A percentile compares a stretch with the other conserved stretches of the same genome.
These are phyloP conservation scores for Ephialtes manifestator DNA, from an alignment of 2,888 invertebrate species.

Conservation along the genomic window DNA sequence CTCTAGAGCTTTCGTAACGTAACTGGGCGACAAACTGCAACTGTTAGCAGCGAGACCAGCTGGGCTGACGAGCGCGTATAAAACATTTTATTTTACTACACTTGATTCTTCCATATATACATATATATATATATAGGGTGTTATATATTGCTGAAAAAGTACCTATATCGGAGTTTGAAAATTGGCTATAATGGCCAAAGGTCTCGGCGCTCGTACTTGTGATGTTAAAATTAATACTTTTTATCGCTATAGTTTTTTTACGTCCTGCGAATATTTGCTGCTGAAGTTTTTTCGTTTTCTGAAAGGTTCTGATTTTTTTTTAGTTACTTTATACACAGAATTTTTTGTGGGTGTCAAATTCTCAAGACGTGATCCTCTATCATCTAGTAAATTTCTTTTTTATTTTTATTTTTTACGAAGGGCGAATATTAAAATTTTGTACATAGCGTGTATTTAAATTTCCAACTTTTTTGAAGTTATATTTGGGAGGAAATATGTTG, in stretches of 20 bases:
- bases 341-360: too few relatives aligned
- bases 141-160: conserved; percentile 7
- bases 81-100: conserved; percentile 35
- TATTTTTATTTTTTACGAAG: too few relatives aligned
- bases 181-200: conserved; percentile 16
- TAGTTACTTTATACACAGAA: too few relatives aligned
- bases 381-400: too few relatives aligned
- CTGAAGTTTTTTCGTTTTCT: too few relatives aligned
- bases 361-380: too few relatives aligned
- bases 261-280: background rate
- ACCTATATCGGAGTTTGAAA: conserved; percentile 7
- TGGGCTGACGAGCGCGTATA: background rate
- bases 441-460: too few relatives aligned
- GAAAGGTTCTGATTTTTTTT: too few relatives aligned
- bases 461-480: too few relatives aligned
- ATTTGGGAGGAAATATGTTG: too few relatives aligned
- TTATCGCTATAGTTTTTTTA: conserved; percentile 3
- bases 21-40: background rate
- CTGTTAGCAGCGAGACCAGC: background rate
- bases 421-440: too few relatives aligned
- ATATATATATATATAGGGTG: background rate
- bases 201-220: conserved; percentile 19
- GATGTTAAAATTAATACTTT: conserved; percentile 43
- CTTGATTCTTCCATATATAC: conserved; percentile 13
- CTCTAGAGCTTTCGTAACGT: conserved; percentile 19